phyloP scores from a whole-genome alignment of 64 coral and sea anemone species.

The Montipora cactus region DNA sequence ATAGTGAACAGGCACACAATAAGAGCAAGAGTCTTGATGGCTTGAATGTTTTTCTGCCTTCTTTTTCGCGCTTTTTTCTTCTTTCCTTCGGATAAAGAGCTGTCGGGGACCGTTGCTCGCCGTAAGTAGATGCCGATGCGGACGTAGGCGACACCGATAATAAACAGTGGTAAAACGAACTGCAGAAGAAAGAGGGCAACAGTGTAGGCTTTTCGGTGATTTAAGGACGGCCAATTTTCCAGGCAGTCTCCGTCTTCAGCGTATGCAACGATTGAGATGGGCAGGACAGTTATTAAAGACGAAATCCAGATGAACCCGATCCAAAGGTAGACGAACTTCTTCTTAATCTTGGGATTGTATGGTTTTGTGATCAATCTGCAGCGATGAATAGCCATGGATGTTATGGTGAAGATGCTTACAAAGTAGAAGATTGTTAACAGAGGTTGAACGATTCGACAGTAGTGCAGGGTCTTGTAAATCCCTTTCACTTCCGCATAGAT shows the following conservation, averaged over 20 bases:
- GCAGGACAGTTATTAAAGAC: constrained; percentile 42
- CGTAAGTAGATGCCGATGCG: constrained; percentile 44
- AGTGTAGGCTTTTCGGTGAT: constrained; percentile 53
- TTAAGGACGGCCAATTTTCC: constrained; percentile 44
- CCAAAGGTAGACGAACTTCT: constrained; percentile 2
- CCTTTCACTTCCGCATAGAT: neutral
- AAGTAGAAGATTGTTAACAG: constrained; percentile 39
- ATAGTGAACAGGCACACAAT: constrained; percentile 72
- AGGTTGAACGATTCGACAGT: constrained; percentile 23
- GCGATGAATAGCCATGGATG: constrained; percentile 75
- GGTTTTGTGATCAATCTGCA: constrained; percentile 72
- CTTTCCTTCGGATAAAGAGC: neutral
- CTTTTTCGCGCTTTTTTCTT: neutral
- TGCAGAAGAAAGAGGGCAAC: constrained; percentile 45
- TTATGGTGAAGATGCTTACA: constrained; percentile 57
- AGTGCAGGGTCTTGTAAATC: neutral
- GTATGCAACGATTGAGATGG: constrained; percentile 11
- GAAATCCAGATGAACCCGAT: constrained; percentile 43
- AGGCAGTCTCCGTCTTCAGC: neutral
- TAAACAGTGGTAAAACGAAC: constrained; percentile 50
- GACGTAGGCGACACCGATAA: constrained; percentile 61
- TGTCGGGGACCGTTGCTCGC: neutral
- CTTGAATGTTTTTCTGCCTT: constrained; percentile 47
- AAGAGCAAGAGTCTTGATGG: constrained; percentile 41
- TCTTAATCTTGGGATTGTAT: constrained; percentile 41